Percentiles rank a stretch among this genome's conserved stretches.
These are phyloP conservation scores for Sebastolobus altivelis DNA, from an alignment of 2,797 vertebrate genomes.

Conservation along the genomic window DNA sequence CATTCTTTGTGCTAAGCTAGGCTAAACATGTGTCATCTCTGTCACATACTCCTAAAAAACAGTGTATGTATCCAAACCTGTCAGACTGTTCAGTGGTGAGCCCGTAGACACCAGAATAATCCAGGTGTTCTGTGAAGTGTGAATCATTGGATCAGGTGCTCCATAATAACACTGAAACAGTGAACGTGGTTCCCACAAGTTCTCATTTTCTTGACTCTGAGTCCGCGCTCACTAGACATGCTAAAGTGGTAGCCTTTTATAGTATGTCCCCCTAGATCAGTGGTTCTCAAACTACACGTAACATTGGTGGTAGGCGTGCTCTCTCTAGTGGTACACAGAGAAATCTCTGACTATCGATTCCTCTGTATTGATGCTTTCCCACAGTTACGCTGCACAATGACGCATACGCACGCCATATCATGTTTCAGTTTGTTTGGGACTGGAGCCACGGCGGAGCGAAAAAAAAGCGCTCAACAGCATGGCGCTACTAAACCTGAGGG, in stretches of 20 bases:
- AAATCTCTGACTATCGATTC: no score
- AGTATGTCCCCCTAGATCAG: background rate
- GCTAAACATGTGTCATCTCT: background rate
- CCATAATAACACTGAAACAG: background rate
- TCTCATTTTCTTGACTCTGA: background rate
- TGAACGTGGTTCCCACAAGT: background rate
- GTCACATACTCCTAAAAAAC: background rate
- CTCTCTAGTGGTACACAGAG: no score
- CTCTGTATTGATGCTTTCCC: no score
- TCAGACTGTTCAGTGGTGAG: background rate
- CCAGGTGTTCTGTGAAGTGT: background rate
- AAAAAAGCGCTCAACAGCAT: rapidly evolving
- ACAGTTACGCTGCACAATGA: no score
- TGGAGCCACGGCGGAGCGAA: rapidly evolving
- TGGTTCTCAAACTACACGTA: no score
- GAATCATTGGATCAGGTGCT: background rate
- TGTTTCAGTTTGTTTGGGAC: no score
- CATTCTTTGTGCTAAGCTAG: background rate
- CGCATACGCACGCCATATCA: no score
- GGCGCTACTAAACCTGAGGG: no score
- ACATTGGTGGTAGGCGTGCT: no score
- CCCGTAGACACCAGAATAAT: background rate
- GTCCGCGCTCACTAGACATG: background rate
- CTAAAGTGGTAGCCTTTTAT: background rate
- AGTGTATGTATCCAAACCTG: background rate